These are phyloP conservation scores for Daktulosphaira vitifoliae DNA, from an alignment of 1,140 invertebrate species.

Conservation along the genomic window DNA sequence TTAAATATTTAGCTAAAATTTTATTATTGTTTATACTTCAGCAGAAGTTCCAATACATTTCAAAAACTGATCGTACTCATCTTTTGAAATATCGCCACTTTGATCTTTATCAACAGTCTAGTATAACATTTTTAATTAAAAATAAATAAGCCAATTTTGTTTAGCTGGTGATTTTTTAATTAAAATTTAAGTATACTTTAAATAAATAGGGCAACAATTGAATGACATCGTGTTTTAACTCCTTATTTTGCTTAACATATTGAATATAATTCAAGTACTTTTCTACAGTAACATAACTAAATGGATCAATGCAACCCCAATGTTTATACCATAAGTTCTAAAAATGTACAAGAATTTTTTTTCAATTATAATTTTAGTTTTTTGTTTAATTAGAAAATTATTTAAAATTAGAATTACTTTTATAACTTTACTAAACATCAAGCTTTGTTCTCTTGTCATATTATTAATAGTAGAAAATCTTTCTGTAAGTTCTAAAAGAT, in stretches of 20 bases:
- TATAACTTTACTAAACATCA: conserved; percentile 37
- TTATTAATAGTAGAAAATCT: conserved; percentile 65
- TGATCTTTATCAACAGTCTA: conserved; percentile 73
- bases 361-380: too few species aligned
- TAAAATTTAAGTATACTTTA: conserved; percentile 48
- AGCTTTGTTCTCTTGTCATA: conserved; percentile 37
- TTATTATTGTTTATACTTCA: conserved; percentile 46
- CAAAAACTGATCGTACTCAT: conserved; percentile 75
- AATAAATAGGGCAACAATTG: conserved; percentile 69
- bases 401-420: too few species aligned
- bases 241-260: conserved; percentile 65
- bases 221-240: conserved; percentile 61
- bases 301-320: conserved; percentile 70
- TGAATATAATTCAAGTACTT: conserved; percentile 71
- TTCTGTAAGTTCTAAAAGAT: conserved; percentile 62
- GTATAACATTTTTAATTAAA: not conserved
- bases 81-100: conserved; percentile 64
- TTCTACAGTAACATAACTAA: conserved; percentile 68
- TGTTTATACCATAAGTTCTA: conserved; percentile 71
- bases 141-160: not conserved
- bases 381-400: too few species aligned
- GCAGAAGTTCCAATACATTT: conserved; percentile 62
- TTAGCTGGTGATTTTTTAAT: conserved; percentile 35
- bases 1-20: too few species aligned
- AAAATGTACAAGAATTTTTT: conserved; percentile 34